Conservation (phyloP, 2,888 invertebrate genomes). For the Polia nebulosa region DNA sequence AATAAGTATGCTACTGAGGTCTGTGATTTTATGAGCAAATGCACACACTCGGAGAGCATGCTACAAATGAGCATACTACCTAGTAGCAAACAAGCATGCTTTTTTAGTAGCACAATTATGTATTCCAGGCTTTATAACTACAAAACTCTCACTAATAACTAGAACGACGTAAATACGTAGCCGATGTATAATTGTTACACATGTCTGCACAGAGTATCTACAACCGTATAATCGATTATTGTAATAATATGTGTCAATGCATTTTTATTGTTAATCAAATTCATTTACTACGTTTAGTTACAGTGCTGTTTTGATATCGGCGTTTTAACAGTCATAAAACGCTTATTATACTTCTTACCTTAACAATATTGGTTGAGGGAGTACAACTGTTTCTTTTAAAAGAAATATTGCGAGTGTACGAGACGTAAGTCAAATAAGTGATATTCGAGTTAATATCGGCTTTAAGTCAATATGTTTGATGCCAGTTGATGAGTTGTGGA, state of each 20-base stretch:
- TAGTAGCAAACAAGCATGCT: too few relatives aligned
- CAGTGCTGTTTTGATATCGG: not conserved
- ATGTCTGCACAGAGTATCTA: not conserved
- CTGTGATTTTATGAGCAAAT: too few relatives aligned
- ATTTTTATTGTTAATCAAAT: not conserved
- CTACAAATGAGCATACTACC: too few relatives aligned
- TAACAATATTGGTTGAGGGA: too few relatives aligned
- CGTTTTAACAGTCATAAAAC: too few relatives aligned
- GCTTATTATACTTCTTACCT: too few relatives aligned
- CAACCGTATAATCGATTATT: not conserved
- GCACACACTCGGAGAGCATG: too few relatives aligned
- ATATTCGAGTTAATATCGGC: conserved; percentile 26
- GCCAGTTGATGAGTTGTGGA: conserved; percentile 41
- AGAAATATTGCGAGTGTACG: not conserved
- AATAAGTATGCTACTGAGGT: too few relatives aligned
- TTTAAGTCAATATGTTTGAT: conserved; percentile 30
- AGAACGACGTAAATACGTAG: not conserved
- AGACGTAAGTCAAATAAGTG: conserved; percentile 19
- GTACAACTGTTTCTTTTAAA: not conserved
- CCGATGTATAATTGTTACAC: too few relatives aligned
- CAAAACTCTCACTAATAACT: too few relatives aligned
- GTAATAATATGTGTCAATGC: conserved; percentile 3
- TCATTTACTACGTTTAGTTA: not conserved
- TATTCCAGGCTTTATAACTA: too few relatives aligned
- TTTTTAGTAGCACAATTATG: too few relatives aligned